These are phyloP conservation scores for Elaphurus davidianus DNA, from an alignment of 2,113 vertebrate species.

Conservation along the genomic window DNA sequence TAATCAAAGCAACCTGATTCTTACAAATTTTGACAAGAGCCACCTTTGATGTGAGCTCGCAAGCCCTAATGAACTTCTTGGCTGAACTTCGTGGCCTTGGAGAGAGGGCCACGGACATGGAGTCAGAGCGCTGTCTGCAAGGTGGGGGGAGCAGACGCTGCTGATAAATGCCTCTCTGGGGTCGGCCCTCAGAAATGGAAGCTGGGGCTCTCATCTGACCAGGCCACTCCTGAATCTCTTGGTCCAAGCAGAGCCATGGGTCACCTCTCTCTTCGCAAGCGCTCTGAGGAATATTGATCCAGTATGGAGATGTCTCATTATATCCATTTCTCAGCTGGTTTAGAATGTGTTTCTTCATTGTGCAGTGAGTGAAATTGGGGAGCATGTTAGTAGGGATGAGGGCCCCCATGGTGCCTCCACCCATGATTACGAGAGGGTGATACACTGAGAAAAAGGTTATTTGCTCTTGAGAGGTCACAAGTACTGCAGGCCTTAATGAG, in stretches of 20 bases:
- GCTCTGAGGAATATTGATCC: background rate
- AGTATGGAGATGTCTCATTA: background rate
- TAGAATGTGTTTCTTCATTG: background rate
- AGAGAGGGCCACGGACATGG: background rate
- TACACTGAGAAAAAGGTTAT: background rate
- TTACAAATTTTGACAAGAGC: background rate
- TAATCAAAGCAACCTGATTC: slow-evolving; percentile 12
- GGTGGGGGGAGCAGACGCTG: rapidly evolving
- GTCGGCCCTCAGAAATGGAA: background rate
- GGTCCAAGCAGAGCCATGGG: background rate
- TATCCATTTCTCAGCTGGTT: background rate
- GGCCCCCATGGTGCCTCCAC: background rate
- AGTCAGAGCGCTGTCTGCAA: background rate
- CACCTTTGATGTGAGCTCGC: background rate
- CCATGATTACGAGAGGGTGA: background rate
- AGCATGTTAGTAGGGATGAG: background rate
- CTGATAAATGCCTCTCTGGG: background rate
- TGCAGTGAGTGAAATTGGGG: background rate
- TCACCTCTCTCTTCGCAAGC: background rate
- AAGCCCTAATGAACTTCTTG: background rate
- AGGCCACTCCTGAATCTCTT: background rate
- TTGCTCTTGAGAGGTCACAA: background rate
- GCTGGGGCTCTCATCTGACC: background rate
- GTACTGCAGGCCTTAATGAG: background rate
- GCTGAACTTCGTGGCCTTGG: no score